Percentiles rank a stretch among this genome's conserved stretches.
Conservation (phyloP, 2,888 invertebrate genomes). For the Hipparchia sbordonii region DNA sequence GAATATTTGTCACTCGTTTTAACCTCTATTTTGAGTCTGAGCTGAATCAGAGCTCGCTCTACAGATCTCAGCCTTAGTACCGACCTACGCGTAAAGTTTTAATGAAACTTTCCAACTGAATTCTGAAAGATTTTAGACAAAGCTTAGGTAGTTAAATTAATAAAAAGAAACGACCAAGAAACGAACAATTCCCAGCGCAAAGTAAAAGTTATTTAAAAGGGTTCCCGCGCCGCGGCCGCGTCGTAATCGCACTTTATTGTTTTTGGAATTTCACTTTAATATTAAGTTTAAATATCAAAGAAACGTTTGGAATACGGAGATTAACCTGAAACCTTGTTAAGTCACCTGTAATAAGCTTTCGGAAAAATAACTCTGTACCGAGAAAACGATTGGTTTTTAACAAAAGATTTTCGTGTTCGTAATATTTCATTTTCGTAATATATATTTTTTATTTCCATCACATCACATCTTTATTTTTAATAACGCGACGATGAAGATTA, state of each 20-base stretch:
- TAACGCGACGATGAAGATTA: too few relatives aligned
- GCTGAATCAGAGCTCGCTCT: too few relatives aligned
- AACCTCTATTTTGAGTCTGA: too few relatives aligned
- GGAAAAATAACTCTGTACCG: background rate
- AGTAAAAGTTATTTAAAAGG: conserved; percentile 11
- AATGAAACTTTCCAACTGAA: conserved; percentile 4
- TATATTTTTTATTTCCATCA: too few relatives aligned
- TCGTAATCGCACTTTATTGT: conserved; percentile 11
- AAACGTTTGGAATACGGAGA: conserved; percentile 5
- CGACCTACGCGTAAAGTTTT: background rate
- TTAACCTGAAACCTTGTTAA: background rate
- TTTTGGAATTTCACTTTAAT: conserved; percentile 13
- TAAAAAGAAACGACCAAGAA: conserved; percentile 9
- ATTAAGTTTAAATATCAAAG: conserved; percentile 8
- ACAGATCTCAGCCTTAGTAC: too few relatives aligned
- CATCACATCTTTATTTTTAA: too few relatives aligned
- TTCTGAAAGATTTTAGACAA: background rate
- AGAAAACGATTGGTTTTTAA: background rate
- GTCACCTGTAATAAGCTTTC: background rate
- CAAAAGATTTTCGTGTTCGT: too few relatives aligned
- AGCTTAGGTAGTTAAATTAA: conserved; percentile 10
- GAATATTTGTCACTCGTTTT: too few relatives aligned
- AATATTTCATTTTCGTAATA: too few relatives aligned
- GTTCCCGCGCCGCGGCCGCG: background rate
- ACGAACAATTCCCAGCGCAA: conserved; percentile 1